These are phyloP conservation scores for Julus scandinavius DNA, from an alignment of 2,888 invertebrate species.

Conservation along the genomic window DNA sequence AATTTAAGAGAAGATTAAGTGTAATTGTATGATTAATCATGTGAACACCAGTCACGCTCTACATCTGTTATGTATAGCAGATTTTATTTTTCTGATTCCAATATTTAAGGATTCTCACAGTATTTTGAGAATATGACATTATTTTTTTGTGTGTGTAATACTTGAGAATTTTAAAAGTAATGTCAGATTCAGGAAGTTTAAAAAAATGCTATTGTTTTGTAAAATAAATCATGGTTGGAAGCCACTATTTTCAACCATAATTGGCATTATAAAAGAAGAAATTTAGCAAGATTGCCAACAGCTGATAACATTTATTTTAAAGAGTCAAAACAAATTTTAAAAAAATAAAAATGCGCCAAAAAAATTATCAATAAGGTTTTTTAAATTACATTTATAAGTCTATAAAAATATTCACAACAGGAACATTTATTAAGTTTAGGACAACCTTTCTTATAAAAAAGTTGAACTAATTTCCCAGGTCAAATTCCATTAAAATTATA, in stretches of 20 bases:
- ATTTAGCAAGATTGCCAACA: too few species aligned
- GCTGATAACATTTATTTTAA: neutral
- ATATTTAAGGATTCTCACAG: neutral
- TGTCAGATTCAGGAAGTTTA: neutral
- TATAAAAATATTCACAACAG: neutral
- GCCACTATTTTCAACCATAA: too few species aligned
- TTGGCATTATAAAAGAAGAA: too few species aligned
- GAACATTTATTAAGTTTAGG: neutral
- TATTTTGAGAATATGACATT: neutral
- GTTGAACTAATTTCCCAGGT: slow-evolving; percentile 20
- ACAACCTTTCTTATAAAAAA: neutral
- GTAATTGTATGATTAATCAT: neutral
- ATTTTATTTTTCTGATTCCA: neutral
- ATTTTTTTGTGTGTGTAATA: neutral
- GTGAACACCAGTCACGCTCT: neutral
- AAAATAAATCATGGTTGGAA: neutral
- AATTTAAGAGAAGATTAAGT: neutral
- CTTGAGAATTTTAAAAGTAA: neutral
- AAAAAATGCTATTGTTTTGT: neutral
- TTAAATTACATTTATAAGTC: neutral
- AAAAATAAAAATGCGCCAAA: neutral
- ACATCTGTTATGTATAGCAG: neutral
- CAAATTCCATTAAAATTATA: slow-evolving; percentile 3
- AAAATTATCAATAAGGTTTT: neutral
- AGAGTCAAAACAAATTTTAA: neutral